These are phyloP conservation scores for Acyrthosiphon pisum DNA, from an alignment of 1,140 invertebrate genomes.

Conservation along the genomic window DNA sequence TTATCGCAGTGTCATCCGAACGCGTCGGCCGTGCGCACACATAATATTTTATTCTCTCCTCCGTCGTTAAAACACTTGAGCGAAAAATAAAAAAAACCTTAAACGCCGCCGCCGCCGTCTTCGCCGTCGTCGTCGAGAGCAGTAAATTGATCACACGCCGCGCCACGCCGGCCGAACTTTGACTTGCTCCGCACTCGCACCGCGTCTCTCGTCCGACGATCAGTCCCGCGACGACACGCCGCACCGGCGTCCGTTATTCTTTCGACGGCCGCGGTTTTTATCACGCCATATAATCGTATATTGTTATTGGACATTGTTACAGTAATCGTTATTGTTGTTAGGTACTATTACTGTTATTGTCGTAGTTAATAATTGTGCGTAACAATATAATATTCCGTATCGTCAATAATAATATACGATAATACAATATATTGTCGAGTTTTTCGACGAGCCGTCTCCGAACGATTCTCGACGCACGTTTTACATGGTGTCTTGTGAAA, in stretches of 20 bases:
- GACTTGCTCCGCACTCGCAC: not conserved
- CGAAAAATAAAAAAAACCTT: not conserved
- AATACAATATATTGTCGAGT: too few relatives aligned
- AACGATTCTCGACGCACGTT: not conserved
- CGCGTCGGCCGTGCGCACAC: not conserved
- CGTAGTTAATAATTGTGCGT: not conserved
- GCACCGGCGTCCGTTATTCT: not conserved
- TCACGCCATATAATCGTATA: not conserved
- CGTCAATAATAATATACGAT: not conserved
- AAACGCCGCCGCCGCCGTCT: not conserved
- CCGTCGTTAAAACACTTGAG: not conserved
- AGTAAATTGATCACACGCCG: not conserved
- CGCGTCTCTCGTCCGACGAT: not conserved
- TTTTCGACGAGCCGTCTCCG: not conserved
- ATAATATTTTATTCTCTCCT: too few relatives aligned
- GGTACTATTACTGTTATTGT: not conserved
- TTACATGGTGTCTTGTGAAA: conserved; percentile 44
- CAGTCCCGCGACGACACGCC: not conserved
- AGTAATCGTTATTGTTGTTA: not conserved
- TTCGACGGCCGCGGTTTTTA: too few relatives aligned
- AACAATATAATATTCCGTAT: not conserved
- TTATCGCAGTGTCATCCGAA: conserved; percentile 49
- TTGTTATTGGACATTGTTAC: not conserved
- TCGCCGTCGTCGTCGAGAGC: not conserved
- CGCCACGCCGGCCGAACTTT: not conserved